phyloP scores from a whole-genome alignment of 2,797 vertebrate genomes.

The Pangasius sanitwongsei region DNA sequence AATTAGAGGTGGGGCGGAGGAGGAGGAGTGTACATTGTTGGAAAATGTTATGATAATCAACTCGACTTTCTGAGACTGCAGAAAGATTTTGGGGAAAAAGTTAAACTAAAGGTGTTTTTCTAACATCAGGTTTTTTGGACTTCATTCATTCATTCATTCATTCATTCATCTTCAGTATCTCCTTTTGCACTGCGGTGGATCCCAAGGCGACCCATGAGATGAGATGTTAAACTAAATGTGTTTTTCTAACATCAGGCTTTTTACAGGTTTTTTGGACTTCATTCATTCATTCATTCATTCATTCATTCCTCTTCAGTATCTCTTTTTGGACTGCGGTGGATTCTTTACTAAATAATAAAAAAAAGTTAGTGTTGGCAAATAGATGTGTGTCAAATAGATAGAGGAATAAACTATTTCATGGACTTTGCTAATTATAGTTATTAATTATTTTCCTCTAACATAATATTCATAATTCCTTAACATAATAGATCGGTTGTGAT shows the following conservation, averaged over 20 bases:
- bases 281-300: background rate
- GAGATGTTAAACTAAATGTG: background rate
- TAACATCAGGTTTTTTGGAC: background rate
- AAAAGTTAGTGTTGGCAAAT: background rate
- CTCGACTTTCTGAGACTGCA: slow-evolving; percentile 34
- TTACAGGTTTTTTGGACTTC: background rate
- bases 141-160: background rate
- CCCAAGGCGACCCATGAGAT: background rate
- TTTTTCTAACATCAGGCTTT: background rate
- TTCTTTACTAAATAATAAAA: too few species aligned
- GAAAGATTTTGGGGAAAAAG: slow-evolving; percentile 4
- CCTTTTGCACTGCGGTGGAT: background rate
- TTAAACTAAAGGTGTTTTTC: background rate
- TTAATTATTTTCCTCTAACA: background rate
- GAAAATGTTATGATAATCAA: slow-evolving; percentile 60
- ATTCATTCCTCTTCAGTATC: background rate
- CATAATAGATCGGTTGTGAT: background rate
- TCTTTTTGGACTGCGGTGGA: background rate
- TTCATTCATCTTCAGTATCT: background rate
- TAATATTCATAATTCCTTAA: background rate
- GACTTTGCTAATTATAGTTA: background rate
- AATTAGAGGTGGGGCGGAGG: slow-evolving; percentile 25
- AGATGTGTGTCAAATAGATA: too few species aligned
- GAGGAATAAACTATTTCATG: background rate
- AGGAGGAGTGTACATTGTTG: slow-evolving; percentile 30